A percentile compares a stretch with the other conserved stretches of the same genome.
These are phyloP conservation scores for Dexiosoma caninum DNA, from an alignment of 2,888 invertebrate species.

Conservation along the genomic window DNA sequence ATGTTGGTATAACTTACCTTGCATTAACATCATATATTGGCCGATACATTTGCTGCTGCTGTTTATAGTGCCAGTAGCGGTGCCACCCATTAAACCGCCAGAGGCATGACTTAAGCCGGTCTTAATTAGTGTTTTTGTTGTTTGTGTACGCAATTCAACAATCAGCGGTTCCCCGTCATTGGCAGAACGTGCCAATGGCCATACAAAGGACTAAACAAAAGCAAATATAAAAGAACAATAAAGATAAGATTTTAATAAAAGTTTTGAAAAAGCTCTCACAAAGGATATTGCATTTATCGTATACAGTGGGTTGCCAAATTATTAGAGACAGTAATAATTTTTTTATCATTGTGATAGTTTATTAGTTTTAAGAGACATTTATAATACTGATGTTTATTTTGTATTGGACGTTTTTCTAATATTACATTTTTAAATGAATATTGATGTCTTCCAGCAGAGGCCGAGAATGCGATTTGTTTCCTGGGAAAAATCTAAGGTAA, in stretches of 20 bases:
- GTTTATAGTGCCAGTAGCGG: slow-evolving; percentile 71
- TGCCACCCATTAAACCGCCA: slow-evolving; percentile 65
- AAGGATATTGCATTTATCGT: too few relatives aligned
- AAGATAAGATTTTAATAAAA: too few relatives aligned
- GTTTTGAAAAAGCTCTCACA: not conserved
- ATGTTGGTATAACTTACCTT: slow-evolving; percentile 68
- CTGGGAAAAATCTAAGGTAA: too few relatives aligned
- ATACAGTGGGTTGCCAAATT: too few relatives aligned
- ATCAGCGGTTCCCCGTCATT: slow-evolving; percentile 82
- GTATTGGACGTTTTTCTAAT: too few relatives aligned
- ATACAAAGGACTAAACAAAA: slow-evolving; percentile 82
- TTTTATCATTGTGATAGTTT: too few relatives aligned
- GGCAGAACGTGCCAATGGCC: slow-evolving; percentile 83
- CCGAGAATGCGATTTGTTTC: too few relatives aligned
- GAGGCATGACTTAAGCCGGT: slow-evolving; percentile 68
- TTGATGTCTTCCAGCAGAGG: too few relatives aligned
- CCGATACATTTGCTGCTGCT: slow-evolving; percentile 74
- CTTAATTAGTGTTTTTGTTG: slow-evolving; percentile 72
- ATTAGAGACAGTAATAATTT: too few relatives aligned
- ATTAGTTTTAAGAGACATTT: too few relatives aligned
- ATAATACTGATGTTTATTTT: too few relatives aligned
- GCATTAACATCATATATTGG: slow-evolving; percentile 73
- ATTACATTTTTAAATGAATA: too few relatives aligned
- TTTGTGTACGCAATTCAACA: slow-evolving; percentile 78
- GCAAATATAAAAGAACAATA: not conserved